phyloP scores from a whole-genome alignment of 2,888 invertebrate genomes.

The Ariolimax columbianus region DNA sequence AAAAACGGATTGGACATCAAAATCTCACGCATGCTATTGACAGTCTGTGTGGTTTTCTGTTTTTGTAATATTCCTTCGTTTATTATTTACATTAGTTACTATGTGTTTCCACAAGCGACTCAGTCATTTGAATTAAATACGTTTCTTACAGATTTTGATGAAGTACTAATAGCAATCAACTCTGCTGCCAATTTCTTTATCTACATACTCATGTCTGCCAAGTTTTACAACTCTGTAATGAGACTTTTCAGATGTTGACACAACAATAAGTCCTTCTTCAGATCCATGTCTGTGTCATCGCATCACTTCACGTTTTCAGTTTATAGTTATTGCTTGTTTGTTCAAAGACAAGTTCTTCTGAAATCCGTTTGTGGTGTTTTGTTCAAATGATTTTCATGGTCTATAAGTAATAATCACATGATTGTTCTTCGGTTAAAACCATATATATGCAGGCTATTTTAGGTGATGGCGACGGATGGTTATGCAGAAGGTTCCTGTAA shows the following conservation, averaged over 20 bases:
- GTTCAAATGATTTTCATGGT: too few species aligned
- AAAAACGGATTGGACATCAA: not conserved
- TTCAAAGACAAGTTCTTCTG: too few species aligned
- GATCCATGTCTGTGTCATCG: too few species aligned
- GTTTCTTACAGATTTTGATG: not conserved
- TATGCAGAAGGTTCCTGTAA: too few species aligned
- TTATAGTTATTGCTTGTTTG: too few species aligned
- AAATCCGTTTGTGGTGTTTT: too few species aligned
- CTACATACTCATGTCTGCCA: not conserved
- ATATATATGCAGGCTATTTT: too few species aligned
- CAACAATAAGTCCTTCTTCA: too few species aligned
- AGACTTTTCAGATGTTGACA: not conserved
- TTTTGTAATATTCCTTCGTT: not conserved
- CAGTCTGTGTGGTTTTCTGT: constrained; percentile 9
- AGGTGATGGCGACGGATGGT: too few species aligned
- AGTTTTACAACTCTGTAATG: not conserved
- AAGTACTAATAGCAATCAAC: not conserved
- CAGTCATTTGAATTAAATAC: not conserved
- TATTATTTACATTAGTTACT: not conserved
- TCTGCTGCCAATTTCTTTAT: constrained; percentile 12
- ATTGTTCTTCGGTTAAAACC: too few species aligned
- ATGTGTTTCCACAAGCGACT: not conserved
- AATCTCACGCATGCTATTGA: not conserved
- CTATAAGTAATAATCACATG: too few species aligned
- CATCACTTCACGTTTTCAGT: too few species aligned